Base-by-base conservation (phyloP, 1,140 invertebrate species). In the Bombus affinis region DNA sequence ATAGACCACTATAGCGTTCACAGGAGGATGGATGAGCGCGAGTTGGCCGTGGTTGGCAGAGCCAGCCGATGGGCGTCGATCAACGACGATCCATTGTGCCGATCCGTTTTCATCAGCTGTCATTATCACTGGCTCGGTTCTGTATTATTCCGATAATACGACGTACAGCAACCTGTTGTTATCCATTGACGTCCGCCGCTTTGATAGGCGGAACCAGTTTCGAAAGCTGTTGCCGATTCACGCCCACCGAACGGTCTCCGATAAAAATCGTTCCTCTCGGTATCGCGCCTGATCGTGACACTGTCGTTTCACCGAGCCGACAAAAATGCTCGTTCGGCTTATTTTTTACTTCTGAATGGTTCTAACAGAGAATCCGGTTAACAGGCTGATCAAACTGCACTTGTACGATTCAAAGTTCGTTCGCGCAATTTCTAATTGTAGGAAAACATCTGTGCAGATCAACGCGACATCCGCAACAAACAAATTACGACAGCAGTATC, bases 111-210 rank as follows among this genome's bases (percentile, higher is more conserved):
- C 83, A 84, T 78, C 44, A 32, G 44, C 47, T 66, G 76, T 35
- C 73, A 47, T 85, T 87, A 85, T 77, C 84, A 76, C 66, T 65
- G 57, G 28, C 47, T 66, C 53, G 62, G 10, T 37, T 37, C n/a
- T 28, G 42, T 32, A 57, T 70, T 88, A 85, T 73, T 59, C 53
- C 10, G 86, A 81, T 85, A 85, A 81, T 53, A 62, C 82, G 78
- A 89, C 39, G n/a, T 22, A 18, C 42, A 42, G 37, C 86, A 72
- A 85, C 66, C 73, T 77, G 86, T 87, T 87, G 72, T 88, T 87
- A 71, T n/a, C 35, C 72, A 65, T 53, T 25, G 28, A 65, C 47
- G 66, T 47, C 18, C 72, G 53, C 44, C 47, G 66, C 22, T 73
- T 68, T 32, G 44, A 79, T 84, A 84, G 47, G 47, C 75, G 73